phyloP scores from a whole-genome alignment of 2,888 invertebrate genomes.

The Euspilapteryx auroguttella region DNA sequence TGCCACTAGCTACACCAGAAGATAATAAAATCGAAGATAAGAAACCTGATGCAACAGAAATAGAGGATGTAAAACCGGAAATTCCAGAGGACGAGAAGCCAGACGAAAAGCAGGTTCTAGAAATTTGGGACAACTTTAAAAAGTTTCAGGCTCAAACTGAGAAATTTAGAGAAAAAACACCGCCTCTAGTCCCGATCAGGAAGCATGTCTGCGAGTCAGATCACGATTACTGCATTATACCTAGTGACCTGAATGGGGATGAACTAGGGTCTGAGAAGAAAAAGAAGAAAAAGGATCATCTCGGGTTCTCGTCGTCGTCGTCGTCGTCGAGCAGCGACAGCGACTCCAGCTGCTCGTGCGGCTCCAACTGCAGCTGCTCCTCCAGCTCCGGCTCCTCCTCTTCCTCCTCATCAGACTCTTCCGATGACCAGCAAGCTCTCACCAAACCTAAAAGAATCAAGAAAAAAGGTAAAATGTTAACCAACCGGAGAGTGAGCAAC shows the following conservation, averaged over 20 bases:
- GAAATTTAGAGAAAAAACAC: conserved; percentile 50
- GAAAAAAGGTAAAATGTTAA: conserved; percentile 41
- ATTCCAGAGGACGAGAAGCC: conserved; percentile 46
- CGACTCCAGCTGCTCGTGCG: conserved; percentile 79
- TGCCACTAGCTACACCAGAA: not conserved
- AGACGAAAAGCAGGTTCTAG: conserved; percentile 64
- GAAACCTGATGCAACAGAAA: not conserved
- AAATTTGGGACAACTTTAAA: conserved; percentile 78
- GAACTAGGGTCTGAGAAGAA: conserved; percentile 34
- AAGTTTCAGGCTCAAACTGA: conserved; percentile 72
- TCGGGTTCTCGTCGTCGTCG: conserved; percentile 68
- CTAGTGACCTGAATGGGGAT: conserved; percentile 41
- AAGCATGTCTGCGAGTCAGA: conserved; percentile 67
- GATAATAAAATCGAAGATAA: not conserved
- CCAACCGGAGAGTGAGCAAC: conserved; percentile 36
- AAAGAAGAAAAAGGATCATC: conserved; percentile 56
- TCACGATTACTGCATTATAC: conserved; percentile 74
- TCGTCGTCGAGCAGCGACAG: conserved; percentile 73
- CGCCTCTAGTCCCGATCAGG: conserved; percentile 43
- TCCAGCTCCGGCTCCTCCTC: conserved; percentile 71
- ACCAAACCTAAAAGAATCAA: conserved; percentile 36
- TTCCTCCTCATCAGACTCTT: conserved; percentile 58
- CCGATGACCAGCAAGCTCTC: too few relatives aligned
- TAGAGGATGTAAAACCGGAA: conserved; percentile 15
- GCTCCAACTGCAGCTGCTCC: conserved; percentile 82